A percentile compares a stretch with the other conserved stretches of the same genome.
phyloP scores from a whole-genome alignment of 2,797 vertebrate genomes.

The Myripristis murdjan region DNA sequence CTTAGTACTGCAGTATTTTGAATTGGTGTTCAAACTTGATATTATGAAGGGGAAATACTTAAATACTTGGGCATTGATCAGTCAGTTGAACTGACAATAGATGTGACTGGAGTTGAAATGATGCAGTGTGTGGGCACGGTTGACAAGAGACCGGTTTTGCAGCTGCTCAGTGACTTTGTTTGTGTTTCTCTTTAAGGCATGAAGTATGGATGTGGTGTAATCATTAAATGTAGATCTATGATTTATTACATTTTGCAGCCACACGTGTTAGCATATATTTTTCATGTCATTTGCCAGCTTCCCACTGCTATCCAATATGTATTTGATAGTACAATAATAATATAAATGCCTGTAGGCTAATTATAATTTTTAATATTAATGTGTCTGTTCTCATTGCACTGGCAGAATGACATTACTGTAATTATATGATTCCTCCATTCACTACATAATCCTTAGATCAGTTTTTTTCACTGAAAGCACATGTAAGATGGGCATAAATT shows the following conservation, averaged over 20 bases:
- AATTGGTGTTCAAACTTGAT: slow-evolving; percentile 33
- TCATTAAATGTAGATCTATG: slow-evolving; percentile 19
- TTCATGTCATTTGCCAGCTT: slow-evolving; percentile 23
- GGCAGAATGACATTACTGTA: slow-evolving; percentile 4
- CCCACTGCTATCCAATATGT: slow-evolving; percentile 13
- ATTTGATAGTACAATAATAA: slow-evolving; percentile 36
- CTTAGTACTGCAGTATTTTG: slow-evolving; percentile 30
- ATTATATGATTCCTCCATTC: slow-evolving; percentile 20
- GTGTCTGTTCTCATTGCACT: slow-evolving; percentile 15
- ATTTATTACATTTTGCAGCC: slow-evolving; percentile 37
- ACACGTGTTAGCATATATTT: slow-evolving; percentile 20
- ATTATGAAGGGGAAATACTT: slow-evolving; percentile 32
- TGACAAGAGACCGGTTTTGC: slow-evolving; percentile 20
- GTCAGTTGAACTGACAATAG: slow-evolving; percentile 17
- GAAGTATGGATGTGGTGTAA: slow-evolving; percentile 35
- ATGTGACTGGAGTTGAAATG: slow-evolving; percentile 35
- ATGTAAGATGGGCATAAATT: slow-evolving; percentile 29
- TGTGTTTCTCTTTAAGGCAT: slow-evolving; percentile 16
- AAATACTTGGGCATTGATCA: slow-evolving; percentile 42
- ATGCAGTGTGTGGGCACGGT: slow-evolving; percentile 21
- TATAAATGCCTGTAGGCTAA: slow-evolving; percentile 17
- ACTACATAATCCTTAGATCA: neutral
- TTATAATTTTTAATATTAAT: slow-evolving; percentile 8
- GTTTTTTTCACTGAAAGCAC: slow-evolving; percentile 38
- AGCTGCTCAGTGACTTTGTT: slow-evolving; percentile 4